Evolutionary conservation across 2,888 invertebrate genomes (phyloP), one percentile per base, ranked within the genome.

Genomic region (Ligdia adustata): DNA sequence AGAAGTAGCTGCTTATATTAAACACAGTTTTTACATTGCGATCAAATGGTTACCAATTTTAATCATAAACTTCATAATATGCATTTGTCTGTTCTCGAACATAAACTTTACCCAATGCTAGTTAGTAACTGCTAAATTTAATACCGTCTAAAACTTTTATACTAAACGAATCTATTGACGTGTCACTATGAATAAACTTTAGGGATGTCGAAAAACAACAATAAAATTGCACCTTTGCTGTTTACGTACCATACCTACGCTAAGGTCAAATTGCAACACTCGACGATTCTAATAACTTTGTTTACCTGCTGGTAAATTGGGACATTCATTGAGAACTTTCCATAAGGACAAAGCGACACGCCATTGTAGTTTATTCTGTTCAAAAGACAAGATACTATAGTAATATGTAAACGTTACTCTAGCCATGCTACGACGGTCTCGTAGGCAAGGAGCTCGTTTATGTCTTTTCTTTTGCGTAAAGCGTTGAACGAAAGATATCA

Each of bases 221-320:
- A 6, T 22, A 7, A 4, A 6, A 22, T 22, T 22, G 22, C n/a
- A 22, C 6, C 6, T 22, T 22, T 4, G 3, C n/a, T 4, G 22
- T 22, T 7, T 22, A 22, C n/a, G 22, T 2, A 22, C 22, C n/a
- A 22, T 2, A 6, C n/a, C 6, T 4, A 22, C 7, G 3, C 22
- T 29, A 14, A 39, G 39, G 28, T 39, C 39, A 39, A 29, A 9
- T 39, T 39, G 39, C 29, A 29, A 31, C 29, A 31, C 1, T 28
- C n/a, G 15, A 12, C 3, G 24, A 35, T 9, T 9, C 16, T 37
- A 16, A 27, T n/a, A 37, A 26, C 15, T 37, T 37, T 37, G 37
- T 37, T 37, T 27, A 37, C 27, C 2, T 18, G 6, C 12, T n/a
- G 37, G 9, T 12, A 12, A 27, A 37, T 27, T 27, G 27, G 16